phyloP scores from a whole-genome alignment of 2,888 invertebrate genomes.

The Philopedon plagiatum region DNA sequence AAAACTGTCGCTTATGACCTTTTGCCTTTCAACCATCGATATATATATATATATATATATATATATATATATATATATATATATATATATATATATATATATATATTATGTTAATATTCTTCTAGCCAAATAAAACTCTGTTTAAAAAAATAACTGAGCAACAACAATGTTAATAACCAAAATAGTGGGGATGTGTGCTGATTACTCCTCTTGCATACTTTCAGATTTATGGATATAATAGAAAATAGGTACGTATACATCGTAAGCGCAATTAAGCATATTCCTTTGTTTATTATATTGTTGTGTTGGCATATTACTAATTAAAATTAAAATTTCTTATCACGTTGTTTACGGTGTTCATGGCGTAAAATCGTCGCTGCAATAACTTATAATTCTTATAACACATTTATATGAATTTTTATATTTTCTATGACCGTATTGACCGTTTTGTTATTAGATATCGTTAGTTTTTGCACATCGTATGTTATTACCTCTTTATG shows the following conservation, averaged over 20 bases:
- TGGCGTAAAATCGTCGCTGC: conserved; percentile 34
- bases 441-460: conserved; percentile 1
- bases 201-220: no score
- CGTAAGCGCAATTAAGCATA: background rate
- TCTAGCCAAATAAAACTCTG: no score
- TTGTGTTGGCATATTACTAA: conserved; percentile 11
- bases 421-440: conserved; percentile 29
- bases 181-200: no score
- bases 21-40: no score
- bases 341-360: conserved; percentile 35
- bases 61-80: no score
- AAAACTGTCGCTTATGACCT: no score
- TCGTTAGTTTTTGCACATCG: conserved; percentile 16
- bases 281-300: conserved; percentile 23
- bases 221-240: no score
- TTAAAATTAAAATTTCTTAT: conserved; percentile 20
- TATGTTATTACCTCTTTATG: background rate
- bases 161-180: no score
- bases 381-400: conserved; percentile 22
- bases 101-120: no score
- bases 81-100: no score
- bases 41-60: no score
- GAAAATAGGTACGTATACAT: background rate
- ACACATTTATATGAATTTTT: conserved; percentile 31
- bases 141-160: no score